Conservation (phyloP, 2,797 vertebrate species). For the Odontamblyopus rebecca region DNA sequence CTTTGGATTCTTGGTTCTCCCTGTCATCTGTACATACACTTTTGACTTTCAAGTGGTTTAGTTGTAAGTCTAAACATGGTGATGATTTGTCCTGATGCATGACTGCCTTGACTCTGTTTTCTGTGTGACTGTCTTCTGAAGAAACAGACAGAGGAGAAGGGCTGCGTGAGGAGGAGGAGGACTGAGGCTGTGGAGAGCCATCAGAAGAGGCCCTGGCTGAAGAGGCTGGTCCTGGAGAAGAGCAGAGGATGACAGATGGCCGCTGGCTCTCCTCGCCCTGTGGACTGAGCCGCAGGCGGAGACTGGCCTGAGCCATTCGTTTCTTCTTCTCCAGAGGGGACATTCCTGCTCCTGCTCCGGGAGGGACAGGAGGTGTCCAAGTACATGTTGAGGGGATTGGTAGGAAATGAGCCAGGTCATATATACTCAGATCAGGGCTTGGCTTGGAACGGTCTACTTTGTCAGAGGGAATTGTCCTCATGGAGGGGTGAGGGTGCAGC, state of each 20-base stretch:
- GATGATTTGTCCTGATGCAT: slow-evolving; percentile 51
- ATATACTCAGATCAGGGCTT: slow-evolving; percentile 40
- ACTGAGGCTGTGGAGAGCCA: slow-evolving; percentile 59
- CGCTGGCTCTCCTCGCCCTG: slow-evolving; percentile 61
- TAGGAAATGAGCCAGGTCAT: slow-evolving; percentile 58
- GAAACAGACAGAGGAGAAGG: slow-evolving; percentile 70
- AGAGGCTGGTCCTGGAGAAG: slow-evolving; percentile 56
- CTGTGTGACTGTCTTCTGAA: slow-evolving; percentile 65
- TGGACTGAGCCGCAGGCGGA: slow-evolving; percentile 51
- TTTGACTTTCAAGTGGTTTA: slow-evolving; percentile 32
- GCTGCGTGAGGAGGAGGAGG: slow-evolving; percentile 73
- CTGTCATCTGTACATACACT: slow-evolving; percentile 41
- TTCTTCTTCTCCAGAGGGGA: slow-evolving; percentile 96
- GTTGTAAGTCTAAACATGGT: slow-evolving; percentile 26
- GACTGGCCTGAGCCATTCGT: slow-evolving; percentile 88
- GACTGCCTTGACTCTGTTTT: slow-evolving; percentile 8
- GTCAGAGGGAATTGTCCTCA: slow-evolving; percentile 61
- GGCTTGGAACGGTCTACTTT: slow-evolving; percentile 42
- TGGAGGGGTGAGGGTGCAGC: slow-evolving; percentile 44
- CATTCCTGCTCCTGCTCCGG: slow-evolving; percentile 82
- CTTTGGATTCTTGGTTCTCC: slow-evolving; percentile 50
- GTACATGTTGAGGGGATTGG: slow-evolving; percentile 67
- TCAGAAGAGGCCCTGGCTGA: slow-evolving; percentile 67
- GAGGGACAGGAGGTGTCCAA: slow-evolving; percentile 54
- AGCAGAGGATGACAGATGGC: slow-evolving; percentile 66